Base-by-base conservation (phyloP, 2,113 vertebrate species). In the Festucalex cinctus region DNA sequence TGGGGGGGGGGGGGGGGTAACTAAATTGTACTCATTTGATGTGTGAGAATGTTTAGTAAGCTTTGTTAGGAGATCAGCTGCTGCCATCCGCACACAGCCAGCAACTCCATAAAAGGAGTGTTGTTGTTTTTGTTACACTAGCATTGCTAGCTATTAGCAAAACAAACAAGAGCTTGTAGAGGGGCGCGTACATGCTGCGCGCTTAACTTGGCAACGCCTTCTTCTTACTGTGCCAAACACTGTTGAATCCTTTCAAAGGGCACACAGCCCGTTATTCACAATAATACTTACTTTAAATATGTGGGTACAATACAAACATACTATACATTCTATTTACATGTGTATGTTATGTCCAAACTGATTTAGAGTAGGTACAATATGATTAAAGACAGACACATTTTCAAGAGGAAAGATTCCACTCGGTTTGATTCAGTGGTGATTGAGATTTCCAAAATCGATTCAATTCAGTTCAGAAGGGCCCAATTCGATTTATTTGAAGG, bases 161-260 rank as follows among this genome's bases (percentile, higher is more conserved):
- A 84, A 83, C 80, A 79, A 85, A 77, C 68, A 76, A 43, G 68
- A 60, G 63, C 74, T 76, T 71, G 69, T 74, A 74, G 59, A 65
- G 57, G 35, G 41, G 39, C 74, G 56, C 56, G 17, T 6, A 67
- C 80, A 73, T 73, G 53, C 76, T 44, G 65, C 68, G 14, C 72
- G 63, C 61, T 61, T 59, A 39, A 71, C 59, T 75, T 81, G 80
- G 75, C 78, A 49, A 67, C 63, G 44, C 57, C 74, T 57, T 24
- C 12, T 63, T 53, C 70, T 54, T 24, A 13, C 24, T 57, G 26
- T 79, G 76, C 71, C 77, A 80, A 22, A 61, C 20, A 71, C 64
- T 56, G 6, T 44, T 62, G 28, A 9, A 63, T 72, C 61, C 28
- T 57, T 72, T 78, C 51, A 74, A 14, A 54, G 20, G 51, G 1